Conservation (phyloP, 2,797 vertebrate genomes). For the Lagodon rhomboides region DNA sequence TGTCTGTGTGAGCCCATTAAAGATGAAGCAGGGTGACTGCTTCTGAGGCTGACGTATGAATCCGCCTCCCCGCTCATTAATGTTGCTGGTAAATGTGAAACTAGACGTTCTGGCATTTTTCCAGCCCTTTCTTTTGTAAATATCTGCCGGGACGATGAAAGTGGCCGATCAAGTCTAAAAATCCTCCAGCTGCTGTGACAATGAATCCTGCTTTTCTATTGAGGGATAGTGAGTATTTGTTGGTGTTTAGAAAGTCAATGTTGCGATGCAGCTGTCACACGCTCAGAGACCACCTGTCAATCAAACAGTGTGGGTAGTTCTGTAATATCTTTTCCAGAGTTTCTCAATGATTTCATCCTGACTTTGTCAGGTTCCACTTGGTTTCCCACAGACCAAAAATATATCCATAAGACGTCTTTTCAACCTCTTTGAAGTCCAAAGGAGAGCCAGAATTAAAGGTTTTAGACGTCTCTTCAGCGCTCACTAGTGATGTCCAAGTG, state of each 20-base stretch:
- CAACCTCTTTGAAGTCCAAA: no score
- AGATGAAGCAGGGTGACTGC: constrained; percentile 49
- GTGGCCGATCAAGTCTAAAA: neutral
- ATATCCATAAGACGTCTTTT: no score
- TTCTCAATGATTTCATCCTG: neutral
- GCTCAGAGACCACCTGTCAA: neutral
- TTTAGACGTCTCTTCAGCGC: no score
- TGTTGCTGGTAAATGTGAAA: constrained; percentile 9
- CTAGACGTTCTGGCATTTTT: neutral
- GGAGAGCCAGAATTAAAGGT: no score
- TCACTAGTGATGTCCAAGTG: no score
- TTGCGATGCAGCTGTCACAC: neutral
- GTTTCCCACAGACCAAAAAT: no score
- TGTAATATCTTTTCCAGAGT: neutral
- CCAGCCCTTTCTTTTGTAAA: constrained; percentile 21
- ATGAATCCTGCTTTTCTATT: neutral
- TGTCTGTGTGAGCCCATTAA: constrained; percentile 61
- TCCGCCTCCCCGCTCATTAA: constrained; percentile 33
- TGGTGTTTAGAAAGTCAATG: neutral
- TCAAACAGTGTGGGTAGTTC: neutral
- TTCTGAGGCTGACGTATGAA: constrained; percentile 44
- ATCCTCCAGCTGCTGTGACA: neutral
- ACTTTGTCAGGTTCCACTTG: neutral
- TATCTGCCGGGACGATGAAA: constrained; percentile 3
- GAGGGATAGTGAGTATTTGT: neutral